These are phyloP conservation scores for Drosophila aldrichi DNA, from an alignment of 2,888 invertebrate genomes.

Conservation along the genomic window DNA sequence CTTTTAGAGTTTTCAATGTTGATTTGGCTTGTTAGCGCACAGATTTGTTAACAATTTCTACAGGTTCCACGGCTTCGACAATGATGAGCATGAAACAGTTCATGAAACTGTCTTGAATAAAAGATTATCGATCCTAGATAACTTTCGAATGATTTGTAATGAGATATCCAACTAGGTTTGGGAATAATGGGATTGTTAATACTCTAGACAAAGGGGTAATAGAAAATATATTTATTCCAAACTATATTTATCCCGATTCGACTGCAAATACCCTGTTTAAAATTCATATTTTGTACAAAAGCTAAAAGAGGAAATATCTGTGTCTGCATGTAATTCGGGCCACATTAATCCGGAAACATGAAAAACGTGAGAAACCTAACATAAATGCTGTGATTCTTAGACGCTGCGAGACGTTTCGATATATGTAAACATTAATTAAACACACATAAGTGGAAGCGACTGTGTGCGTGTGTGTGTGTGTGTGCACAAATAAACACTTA, in stretches of 20 bases:
- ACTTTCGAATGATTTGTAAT: constrained; percentile 17
- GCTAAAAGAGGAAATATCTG: constrained; percentile 23
- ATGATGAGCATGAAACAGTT: constrained; percentile 43
- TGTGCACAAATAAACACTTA: constrained; percentile 64
- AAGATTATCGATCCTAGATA: constrained; percentile 1
- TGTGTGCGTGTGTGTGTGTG: constrained; percentile 20
- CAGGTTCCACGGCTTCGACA: constrained; percentile 32
- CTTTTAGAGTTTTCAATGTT: constrained; percentile 22
- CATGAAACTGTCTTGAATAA: constrained; percentile 15
- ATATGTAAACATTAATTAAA: constrained; percentile 47
- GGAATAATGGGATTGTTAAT: background rate
- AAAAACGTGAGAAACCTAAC: constrained; percentile 84
- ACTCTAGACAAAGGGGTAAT: too few relatives aligned
- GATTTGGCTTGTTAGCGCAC: constrained; percentile 72
- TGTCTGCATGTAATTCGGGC: constrained; percentile 53
- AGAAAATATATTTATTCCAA: too few relatives aligned
- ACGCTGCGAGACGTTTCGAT: constrained; percentile 34
- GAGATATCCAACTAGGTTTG: background rate
- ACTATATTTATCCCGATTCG: too few relatives aligned
- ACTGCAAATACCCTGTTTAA: background rate
- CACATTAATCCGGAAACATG: constrained; percentile 81
- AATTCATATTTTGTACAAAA: constrained; percentile 1
- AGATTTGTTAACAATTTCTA: constrained; percentile 70
- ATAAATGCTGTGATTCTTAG: constrained; percentile 52
- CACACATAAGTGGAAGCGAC: constrained; percentile 54